Evolutionary conservation across 2,797 vertebrate genomes (phyloP).

Genomic region (Chelidonichthys spinosus): DNA sequence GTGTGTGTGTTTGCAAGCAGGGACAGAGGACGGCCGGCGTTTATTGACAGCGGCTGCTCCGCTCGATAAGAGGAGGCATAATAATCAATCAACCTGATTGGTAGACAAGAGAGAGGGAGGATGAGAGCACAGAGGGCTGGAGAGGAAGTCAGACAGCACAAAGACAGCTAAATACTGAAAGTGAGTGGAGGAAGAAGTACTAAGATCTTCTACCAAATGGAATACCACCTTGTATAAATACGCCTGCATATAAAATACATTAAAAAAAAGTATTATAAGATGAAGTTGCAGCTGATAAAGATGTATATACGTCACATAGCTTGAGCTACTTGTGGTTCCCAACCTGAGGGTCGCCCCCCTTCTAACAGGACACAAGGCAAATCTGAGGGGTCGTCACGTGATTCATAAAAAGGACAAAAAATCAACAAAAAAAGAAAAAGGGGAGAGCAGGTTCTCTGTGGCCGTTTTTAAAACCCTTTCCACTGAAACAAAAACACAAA

Average conservation of each 20-base stretch:
- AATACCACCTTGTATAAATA: neutral
- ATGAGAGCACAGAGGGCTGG: constrained; percentile 5
- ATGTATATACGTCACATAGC: neutral
- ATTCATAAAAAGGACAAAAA: neutral
- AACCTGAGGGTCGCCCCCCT: neutral
- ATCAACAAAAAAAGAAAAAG: neutral
- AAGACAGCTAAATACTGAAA: constrained; percentile 9
- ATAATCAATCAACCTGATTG: constrained; percentile 73
- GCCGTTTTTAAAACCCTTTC: constrained; percentile 2
- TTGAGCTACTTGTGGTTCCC: neutral
- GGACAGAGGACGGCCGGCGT: constrained; percentile 24
- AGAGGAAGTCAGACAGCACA: constrained; percentile 15
- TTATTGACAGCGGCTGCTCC: constrained; percentile 64
- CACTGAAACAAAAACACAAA: neutral
- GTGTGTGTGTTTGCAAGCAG: neutral
- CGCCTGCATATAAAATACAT: neutral
- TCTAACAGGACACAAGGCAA: neutral
- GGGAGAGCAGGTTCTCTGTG: neutral
- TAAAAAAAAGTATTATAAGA: too few species aligned
- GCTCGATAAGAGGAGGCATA: constrained; percentile 65
- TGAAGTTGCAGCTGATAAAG: too few species aligned
- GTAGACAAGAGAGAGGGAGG: constrained; percentile 28
- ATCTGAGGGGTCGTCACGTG: neutral
- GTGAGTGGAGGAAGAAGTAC: neutral
- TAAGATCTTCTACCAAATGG: neutral